phyloP scores from a whole-genome alignment of 2,888 invertebrate species.

The Syrphus vitripennis region DNA sequence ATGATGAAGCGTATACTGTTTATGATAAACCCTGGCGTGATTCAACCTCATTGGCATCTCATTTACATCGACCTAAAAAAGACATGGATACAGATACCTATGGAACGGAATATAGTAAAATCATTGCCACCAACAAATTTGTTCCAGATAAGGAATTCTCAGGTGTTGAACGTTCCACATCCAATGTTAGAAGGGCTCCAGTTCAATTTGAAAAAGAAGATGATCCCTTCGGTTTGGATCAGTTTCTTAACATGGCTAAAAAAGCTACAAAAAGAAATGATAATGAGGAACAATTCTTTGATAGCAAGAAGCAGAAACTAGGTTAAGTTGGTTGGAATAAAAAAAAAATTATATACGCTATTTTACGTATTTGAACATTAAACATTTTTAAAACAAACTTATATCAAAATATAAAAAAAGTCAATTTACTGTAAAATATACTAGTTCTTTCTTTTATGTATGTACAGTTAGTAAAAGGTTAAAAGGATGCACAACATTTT shows the following conservation, averaged over 20 bases:
- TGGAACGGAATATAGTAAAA: constrained; percentile 93
- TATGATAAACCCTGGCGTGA: constrained; percentile 99
- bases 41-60: constrained; percentile 91
- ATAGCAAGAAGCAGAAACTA: constrained; percentile 24
- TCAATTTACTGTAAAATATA: too few species aligned
- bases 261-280: constrained; percentile 87
- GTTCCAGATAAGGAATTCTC: constrained; percentile 98
- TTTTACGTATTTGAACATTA: neutral
- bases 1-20: constrained; percentile 98
- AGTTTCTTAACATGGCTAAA: constrained; percentile 98
- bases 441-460: too few species aligned
- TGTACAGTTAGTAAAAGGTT: too few species aligned
- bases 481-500: too few species aligned
- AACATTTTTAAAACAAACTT: neutral
- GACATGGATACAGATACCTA: constrained; percentile 95
- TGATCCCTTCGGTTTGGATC: constrained; percentile 99
- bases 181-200: constrained; percentile 90
- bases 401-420: too few species aligned
- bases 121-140: constrained; percentile 95
- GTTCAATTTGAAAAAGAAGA: constrained; percentile 95
- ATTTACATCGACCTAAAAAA: constrained; percentile 94
- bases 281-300: constrained; percentile 73
- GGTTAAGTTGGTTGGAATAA: neutral
- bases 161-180: constrained; percentile 89
- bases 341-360: neutral